Evolutionary conservation across 2,888 invertebrate genomes (phyloP).

Genomic region (Ashinkailepas kermadecensis): DNA sequence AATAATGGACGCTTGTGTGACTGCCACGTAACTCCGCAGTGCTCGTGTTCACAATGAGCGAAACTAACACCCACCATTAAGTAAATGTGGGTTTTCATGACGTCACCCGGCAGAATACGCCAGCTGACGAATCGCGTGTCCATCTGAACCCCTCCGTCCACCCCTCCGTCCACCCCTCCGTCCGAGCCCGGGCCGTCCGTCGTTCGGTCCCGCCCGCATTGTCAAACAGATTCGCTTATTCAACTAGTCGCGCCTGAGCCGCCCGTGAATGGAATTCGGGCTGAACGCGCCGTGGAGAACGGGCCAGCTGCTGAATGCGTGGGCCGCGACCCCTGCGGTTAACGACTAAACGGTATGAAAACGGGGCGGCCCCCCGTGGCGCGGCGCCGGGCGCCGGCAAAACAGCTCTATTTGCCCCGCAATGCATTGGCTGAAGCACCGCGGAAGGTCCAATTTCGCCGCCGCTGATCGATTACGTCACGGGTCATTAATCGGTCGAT

Average conservation of each 20-base stretch:
- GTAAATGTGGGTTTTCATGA: neutral
- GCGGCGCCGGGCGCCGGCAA: neutral
- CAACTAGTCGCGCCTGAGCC: neutral
- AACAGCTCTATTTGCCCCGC: neutral
- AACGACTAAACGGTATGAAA: neutral
- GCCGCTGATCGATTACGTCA: neutral
- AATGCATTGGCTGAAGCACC: neutral
- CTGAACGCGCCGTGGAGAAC: neutral
- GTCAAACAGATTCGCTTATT: neutral
- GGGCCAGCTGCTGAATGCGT: neutral
- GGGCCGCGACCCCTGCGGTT: conserved; percentile 3
- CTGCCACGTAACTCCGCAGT: too few species aligned
- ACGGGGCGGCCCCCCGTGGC: neutral
- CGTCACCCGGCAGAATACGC: neutral
- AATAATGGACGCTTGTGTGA: too few species aligned
- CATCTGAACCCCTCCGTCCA: neutral
- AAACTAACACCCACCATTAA: neutral
- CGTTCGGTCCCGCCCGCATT: neutral
- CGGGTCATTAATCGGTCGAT: neutral
- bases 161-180: neutral
- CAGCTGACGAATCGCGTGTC: neutral
- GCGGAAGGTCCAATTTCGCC: neutral
- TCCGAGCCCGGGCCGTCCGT: neutral
- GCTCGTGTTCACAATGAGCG: neutral
- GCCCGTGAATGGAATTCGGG: neutral